Conservation (phyloP, 2,797 vertebrate species). For the Dendrocincla fuliginosa region DNA sequence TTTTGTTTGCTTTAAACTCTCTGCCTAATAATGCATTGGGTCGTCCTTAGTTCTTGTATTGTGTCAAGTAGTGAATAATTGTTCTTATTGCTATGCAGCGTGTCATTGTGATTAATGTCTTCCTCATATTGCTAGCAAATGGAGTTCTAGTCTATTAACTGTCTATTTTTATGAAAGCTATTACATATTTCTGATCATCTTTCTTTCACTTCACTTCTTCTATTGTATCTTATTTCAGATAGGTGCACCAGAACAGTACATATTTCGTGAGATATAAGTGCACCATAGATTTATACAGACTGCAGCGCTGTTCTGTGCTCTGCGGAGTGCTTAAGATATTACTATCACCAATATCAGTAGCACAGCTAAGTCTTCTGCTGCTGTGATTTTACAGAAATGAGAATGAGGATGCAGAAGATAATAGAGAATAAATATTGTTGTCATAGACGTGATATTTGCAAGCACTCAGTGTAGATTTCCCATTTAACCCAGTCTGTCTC, state of each 20-base stretch:
- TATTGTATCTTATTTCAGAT: conserved; percentile 1
- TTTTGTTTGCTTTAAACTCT: conserved; percentile 38
- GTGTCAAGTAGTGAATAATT: conserved; percentile 43
- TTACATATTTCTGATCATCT: conserved; percentile 27
- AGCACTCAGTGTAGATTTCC: neutral
- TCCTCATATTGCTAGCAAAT: neutral
- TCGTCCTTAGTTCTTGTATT: neutral
- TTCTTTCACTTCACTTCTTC: neutral
- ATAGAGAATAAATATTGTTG: neutral
- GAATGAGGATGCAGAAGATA: neutral
- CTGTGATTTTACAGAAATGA: neutral
- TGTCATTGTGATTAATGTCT: conserved; percentile 34
- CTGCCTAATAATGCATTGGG: conserved; percentile 14
- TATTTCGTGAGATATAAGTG: neutral
- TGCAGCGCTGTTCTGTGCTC: neutral
- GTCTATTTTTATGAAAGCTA: conserved; percentile 21
- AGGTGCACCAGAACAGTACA: neutral
- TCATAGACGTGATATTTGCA: neutral
- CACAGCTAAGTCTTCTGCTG: neutral
- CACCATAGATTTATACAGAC: neutral
- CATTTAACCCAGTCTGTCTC: neutral
- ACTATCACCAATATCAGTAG: neutral
- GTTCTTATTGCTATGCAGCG: conserved; percentile 16
- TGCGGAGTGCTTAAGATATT: neutral
- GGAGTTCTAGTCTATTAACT: conserved; percentile 53